These are phyloP conservation scores for Labeo rohita DNA, from an alignment of 2,113 vertebrate genomes.

Conservation along the genomic window DNA sequence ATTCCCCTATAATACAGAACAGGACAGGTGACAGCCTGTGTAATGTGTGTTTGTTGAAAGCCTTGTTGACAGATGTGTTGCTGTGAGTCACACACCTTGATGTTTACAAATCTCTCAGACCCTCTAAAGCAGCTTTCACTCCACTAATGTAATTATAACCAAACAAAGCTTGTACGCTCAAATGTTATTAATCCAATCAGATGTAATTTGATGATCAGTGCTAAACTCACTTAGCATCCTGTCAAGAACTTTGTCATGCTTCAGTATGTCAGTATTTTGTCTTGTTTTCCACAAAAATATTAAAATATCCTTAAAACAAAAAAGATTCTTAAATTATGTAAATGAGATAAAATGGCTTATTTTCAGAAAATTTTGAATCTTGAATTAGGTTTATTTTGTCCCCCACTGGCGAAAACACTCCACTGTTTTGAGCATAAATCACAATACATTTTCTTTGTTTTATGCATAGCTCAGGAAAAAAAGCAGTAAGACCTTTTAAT, in stretches of 20 bases:
- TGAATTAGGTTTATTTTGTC: not conserved
- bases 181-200: not conserved
- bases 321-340: too few relatives aligned
- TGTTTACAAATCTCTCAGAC: constrained; percentile 1
- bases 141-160: constrained; percentile 2
- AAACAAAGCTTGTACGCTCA: not conserved
- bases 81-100: not conserved
- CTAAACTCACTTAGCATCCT: not conserved
- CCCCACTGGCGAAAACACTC: not conserved
- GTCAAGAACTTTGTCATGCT: not conserved
- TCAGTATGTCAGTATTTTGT: not conserved
- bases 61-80: not conserved
- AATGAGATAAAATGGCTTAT: not conserved
- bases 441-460: not conserved
- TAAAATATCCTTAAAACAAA: not conserved
- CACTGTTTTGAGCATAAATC: not conserved
- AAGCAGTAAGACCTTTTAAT: not conserved
- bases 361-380: not conserved
- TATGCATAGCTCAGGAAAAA: not conserved
- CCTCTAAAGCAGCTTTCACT: not conserved
- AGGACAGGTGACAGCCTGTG: not conserved
- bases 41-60: not conserved
- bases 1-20: not conserved
- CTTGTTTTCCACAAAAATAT: not conserved
- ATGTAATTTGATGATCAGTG: not conserved